These are phyloP conservation scores for Isurus oxyrinchus DNA, from an alignment of 2,113 vertebrate species.

Conservation along the genomic window DNA sequence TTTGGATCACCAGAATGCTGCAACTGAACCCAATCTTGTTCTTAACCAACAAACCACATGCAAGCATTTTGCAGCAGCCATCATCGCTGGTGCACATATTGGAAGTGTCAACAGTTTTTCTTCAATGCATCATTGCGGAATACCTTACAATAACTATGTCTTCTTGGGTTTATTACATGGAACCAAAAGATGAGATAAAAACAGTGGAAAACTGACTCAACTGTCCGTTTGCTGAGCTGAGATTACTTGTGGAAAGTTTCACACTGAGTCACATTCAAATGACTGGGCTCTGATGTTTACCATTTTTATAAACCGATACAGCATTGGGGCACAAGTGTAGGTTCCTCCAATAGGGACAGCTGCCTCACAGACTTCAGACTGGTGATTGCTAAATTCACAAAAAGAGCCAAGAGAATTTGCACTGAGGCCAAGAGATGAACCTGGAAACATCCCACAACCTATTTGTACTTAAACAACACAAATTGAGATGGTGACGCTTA, in stretches of 20 bases:
- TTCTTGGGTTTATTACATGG: not conserved
- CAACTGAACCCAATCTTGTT: not conserved
- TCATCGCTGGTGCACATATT: not conserved
- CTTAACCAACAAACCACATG: not conserved
- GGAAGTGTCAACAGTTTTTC: not conserved
- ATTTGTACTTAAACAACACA: not conserved
- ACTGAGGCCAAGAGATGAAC: not conserved
- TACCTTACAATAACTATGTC: not conserved
- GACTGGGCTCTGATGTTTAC: not conserved
- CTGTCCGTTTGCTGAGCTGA: not conserved
- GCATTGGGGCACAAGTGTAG: not conserved
- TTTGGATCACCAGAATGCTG: not conserved
- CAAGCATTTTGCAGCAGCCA: not conserved
- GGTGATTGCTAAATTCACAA: not conserved
- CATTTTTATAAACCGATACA: not conserved
- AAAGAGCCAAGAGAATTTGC: not conserved
- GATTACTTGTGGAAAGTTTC: not conserved
- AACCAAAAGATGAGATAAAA: not conserved
- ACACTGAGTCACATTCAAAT: not conserved
- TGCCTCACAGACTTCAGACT: not conserved
- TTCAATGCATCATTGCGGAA: not conserved
- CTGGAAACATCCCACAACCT: not conserved
- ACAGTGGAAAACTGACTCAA: not conserved
- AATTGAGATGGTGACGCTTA: not conserved
- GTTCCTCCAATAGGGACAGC: not conserved